A percentile compares a stretch with the other conserved stretches of the same genome.
phyloP scores from a whole-genome alignment of 2,888 invertebrate genomes.

The Baronia brevicornis region DNA sequence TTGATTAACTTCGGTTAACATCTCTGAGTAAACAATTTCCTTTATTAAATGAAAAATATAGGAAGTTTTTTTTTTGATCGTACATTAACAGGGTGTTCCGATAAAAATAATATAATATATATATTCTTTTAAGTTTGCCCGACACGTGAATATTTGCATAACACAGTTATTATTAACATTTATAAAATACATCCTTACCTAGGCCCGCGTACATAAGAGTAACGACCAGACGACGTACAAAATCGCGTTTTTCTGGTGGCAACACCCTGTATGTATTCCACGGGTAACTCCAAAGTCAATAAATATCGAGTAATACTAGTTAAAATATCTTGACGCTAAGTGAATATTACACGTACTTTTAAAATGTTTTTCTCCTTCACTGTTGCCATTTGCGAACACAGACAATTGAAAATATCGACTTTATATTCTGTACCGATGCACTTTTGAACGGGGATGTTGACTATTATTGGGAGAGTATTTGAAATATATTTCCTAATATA shows the following conservation, averaged over 20 bases:
- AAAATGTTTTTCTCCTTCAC: slow-evolving; percentile 16
- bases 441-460: too few relatives aligned
- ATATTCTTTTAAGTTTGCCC: slow-evolving; percentile 23
- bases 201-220: slow-evolving; percentile 18
- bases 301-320: slow-evolving; percentile 38
- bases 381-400: slow-evolving; percentile 15
- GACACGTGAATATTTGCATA: slow-evolving; percentile 22
- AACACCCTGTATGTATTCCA: too few relatives aligned
- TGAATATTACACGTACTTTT: slow-evolving; percentile 43
- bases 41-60: too few relatives aligned
- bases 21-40: too few relatives aligned
- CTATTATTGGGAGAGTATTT: too few relatives aligned
- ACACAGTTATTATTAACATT: slow-evolving; percentile 16
- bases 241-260: too few relatives aligned
- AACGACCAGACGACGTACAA: too few relatives aligned
- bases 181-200: slow-evolving; percentile 19
- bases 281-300: slow-evolving; percentile 25
- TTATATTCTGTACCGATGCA: too few relatives aligned
- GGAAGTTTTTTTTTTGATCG: too few relatives aligned
- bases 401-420: slow-evolving; percentile 7
- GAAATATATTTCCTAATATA: too few relatives aligned
- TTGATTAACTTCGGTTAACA: too few relatives aligned
- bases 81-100: slow-evolving; percentile 9
- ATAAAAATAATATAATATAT: too few relatives aligned
- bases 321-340: slow-evolving; percentile 43